Conservation (phyloP, 2,113 vertebrate species). For the Smithornis capensis region DNA sequence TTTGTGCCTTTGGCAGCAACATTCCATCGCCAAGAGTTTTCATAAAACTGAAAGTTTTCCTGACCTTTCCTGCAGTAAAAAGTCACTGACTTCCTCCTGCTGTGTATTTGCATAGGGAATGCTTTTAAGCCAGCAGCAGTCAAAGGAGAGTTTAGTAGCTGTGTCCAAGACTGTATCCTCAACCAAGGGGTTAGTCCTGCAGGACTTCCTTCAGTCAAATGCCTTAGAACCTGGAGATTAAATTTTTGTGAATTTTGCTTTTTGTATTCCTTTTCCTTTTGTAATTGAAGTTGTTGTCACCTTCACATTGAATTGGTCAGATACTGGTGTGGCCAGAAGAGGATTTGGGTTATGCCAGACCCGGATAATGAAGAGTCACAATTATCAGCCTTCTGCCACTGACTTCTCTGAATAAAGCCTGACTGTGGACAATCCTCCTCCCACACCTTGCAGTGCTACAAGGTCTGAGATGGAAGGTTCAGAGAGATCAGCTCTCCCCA, state of each 20-base stretch:
- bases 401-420: neutral
- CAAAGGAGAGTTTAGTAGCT: neutral
- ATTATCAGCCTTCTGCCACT: neutral
- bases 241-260: neutral
- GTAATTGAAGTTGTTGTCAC: neutral
- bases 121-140: neutral
- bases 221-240: neutral
- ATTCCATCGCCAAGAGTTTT: neutral
- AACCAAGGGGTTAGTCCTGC: neutral
- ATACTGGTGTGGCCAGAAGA: neutral
- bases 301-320: neutral
- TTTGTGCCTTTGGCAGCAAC: neutral
- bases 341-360: neutral
- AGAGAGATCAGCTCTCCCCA: neutral
- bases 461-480: neutral
- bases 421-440: neutral
- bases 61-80: slow-evolving; percentile 22
- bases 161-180: neutral
- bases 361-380: neutral
- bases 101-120: neutral
- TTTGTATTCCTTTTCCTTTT: neutral
- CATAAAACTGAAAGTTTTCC: neutral
- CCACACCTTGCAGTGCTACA: neutral
- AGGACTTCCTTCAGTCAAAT: neutral
- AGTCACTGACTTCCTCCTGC: neutral